These are phyloP conservation scores for Cuniculus paca DNA, from an alignment of 2,797 vertebrate genomes.

Conservation along the genomic window DNA sequence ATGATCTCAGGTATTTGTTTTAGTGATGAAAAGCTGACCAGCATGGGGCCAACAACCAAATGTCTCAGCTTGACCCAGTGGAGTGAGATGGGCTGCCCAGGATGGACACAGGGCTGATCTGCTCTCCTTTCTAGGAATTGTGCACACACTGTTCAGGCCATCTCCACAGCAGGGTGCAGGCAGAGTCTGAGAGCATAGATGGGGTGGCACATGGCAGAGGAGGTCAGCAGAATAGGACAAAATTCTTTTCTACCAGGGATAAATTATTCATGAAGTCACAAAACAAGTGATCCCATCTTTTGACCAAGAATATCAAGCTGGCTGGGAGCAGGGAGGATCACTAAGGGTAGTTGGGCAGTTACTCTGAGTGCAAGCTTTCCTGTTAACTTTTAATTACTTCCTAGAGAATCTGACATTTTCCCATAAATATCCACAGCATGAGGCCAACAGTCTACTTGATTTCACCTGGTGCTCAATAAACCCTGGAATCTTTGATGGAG, in stretches of 20 bases:
- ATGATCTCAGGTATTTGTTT: neutral
- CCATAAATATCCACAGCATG: neutral
- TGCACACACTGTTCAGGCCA: neutral
- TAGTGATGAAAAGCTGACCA: neutral
- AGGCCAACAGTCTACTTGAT: neutral
- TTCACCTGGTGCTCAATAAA: neutral
- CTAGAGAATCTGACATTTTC: neutral
- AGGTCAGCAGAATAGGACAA: neutral
- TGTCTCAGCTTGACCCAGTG: neutral
- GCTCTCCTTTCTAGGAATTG: neutral
- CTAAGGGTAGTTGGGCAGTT: neutral
- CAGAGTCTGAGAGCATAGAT: neutral
- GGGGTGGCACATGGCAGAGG: neutral
- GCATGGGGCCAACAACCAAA: no score
- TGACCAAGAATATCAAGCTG: neutral
- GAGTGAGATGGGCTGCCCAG: neutral
- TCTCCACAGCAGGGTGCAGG: accelerated
- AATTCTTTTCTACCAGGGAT: neutral
- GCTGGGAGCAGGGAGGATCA: neutral
- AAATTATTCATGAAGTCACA: slow-evolving; percentile 9
- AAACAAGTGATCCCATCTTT: neutral
- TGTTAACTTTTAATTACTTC: slow-evolving; percentile 6
- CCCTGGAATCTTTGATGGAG: no score
- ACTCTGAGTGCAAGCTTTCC: neutral
- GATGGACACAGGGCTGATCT: neutral